Base-by-base conservation (phyloP, 2,797 vertebrate genomes). In the Garrulus glandarius region DNA sequence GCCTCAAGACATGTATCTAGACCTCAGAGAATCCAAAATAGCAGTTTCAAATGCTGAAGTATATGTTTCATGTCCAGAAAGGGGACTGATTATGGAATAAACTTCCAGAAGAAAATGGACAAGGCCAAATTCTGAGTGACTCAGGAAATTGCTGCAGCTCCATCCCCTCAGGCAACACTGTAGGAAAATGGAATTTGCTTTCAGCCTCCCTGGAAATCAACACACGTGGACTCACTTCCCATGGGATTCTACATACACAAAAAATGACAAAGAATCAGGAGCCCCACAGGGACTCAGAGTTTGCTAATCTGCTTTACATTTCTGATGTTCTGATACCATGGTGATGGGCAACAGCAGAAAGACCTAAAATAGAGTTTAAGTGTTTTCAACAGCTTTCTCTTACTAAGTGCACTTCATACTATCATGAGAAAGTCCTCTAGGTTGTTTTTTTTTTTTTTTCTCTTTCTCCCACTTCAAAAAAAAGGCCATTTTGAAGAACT, bases 401-500 rank as follows among this genome's bases (percentile, higher is more conserved):
- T 71, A 69, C 81, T 93, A 91, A 97, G 93, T 91, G 95, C 93
- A 94, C 82, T 94, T 89, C 89, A 95, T 63, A 21, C 43, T 44
- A 71, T 50, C 79, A 85, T 50, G 46, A 92, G 75, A 93, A 96
- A 92, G 46, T 89, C 89, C 84, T 95, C 87, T 80, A 87, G 78
- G 55, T 47, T 47, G 27, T 29, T 80, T 84, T 82, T 65, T 43
- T 41, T n/a, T n/a, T n/a, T 65, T 88, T 94, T 79, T 19, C 34
- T 89, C 84, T 75, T 93, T 89, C 53, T 85, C 39, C 64, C 84
- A 92, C 92, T 96, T 94, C n/a, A 96, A 30, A 89, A 92, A 92
- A 87, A 96, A 94, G 95, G 93, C 96, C 95, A 92, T 91, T 92
- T 23, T 95, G 65, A 91, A 97, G 93, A 94, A 93, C 53, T 87